These are phyloP conservation scores for Melipona beecheii DNA, from an alignment of 2,888 invertebrate genomes.

Conservation along the genomic window DNA sequence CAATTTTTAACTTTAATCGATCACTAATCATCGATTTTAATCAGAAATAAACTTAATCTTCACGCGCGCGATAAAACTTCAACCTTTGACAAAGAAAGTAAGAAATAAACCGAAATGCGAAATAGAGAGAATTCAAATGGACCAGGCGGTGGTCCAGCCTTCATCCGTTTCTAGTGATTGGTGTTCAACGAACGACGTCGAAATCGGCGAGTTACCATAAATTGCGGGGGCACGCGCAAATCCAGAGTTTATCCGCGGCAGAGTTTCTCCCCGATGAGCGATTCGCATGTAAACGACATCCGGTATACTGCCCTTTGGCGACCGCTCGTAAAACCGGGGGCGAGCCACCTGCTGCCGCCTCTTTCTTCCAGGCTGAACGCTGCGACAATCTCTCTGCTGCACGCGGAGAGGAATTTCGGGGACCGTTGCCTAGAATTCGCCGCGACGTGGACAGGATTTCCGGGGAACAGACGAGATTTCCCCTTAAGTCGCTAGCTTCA, in stretches of 20 bases:
- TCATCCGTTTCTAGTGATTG: slow-evolving; percentile 36
- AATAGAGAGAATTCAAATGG: neutral
- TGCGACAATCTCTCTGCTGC: slow-evolving; percentile 18
- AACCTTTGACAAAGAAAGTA: neutral
- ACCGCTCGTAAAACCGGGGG: slow-evolving; percentile 78
- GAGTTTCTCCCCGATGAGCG: slow-evolving; percentile 78
- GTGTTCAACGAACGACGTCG: slow-evolving; percentile 42
- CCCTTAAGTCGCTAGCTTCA: neutral
- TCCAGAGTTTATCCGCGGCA: slow-evolving; percentile 75
- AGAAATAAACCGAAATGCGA: neutral
- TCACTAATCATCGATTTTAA: neutral
- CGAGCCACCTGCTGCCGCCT: slow-evolving; percentile 68
- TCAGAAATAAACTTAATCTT: neutral
- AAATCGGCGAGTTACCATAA: slow-evolving; percentile 71
- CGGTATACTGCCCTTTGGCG: slow-evolving; percentile 80
- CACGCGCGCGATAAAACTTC: neutral
- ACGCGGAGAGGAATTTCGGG: neutral
- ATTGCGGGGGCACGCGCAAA: slow-evolving; percentile 68
- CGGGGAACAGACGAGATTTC: neutral
- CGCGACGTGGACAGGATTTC: slow-evolving; percentile 8
- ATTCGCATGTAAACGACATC: slow-evolving; percentile 81
- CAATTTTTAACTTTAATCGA: neutral
- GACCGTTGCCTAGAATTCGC: neutral
- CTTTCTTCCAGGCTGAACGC: neutral
- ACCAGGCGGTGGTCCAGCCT: neutral